phyloP scores from a whole-genome alignment of 2,113 vertebrate species.

The Pygoscelis antarcticus region DNA sequence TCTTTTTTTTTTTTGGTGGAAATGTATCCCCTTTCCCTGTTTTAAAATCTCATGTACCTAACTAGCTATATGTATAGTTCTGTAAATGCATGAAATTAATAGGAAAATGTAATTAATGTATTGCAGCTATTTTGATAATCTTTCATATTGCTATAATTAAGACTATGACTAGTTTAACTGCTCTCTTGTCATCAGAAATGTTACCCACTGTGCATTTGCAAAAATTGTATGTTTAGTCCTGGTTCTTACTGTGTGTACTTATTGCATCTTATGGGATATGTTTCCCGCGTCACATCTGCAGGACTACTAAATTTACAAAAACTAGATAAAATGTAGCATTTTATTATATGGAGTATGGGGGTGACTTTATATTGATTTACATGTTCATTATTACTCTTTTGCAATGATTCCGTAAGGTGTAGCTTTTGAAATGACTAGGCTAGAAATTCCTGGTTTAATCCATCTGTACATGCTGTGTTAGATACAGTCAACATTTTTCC shows the following conservation, averaged over 20 bases:
- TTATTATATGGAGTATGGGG: background rate
- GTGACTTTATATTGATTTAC: background rate
- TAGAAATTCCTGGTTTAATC: background rate
- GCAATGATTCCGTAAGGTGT: background rate
- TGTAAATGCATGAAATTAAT: background rate
- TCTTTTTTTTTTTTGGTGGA: background rate
- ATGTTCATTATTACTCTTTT: background rate
- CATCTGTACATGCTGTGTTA: background rate
- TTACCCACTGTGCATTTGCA: background rate
- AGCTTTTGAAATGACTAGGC: background rate
- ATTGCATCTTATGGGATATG: background rate
- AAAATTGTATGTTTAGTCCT: background rate
- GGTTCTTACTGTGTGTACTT: background rate
- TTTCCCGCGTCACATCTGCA: background rate
- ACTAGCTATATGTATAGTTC: background rate
- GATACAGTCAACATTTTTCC: background rate
- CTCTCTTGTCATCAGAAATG: background rate
- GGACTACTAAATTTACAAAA: background rate
- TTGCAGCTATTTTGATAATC: background rate
- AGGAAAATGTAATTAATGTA: background rate
- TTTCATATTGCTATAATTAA: constrained; percentile 6
- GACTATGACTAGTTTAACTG: constrained; percentile 2
- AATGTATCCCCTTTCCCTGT: background rate
- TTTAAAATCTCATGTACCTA: background rate
- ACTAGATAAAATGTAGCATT: constrained; percentile 35